Evolutionary conservation across 2,888 invertebrate genomes (phyloP).

Genomic region (Sarcophaga subvicina): DNA sequence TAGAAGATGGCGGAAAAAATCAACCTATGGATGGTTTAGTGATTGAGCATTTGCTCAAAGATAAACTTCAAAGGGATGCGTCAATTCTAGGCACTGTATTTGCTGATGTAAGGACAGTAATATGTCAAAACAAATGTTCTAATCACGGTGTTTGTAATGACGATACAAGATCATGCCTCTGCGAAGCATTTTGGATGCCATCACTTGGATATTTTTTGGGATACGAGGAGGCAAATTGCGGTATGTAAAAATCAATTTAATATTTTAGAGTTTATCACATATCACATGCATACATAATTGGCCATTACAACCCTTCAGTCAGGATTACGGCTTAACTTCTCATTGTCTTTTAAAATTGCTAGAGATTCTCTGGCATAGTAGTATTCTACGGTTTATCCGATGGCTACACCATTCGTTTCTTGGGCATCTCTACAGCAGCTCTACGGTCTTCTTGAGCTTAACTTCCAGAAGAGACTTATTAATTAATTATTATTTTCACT

Average conservation of each 20-base stretch:
- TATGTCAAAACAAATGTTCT: conserved; percentile 96
- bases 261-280: neutral
- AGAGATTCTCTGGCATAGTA: no score
- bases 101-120: conserved; percentile 89
- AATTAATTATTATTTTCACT: no score
- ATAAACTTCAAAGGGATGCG: conserved; percentile 87
- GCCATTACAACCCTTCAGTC: no score
- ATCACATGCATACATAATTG: no score
- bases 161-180: conserved; percentile 91
- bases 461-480: no score
- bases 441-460: no score
- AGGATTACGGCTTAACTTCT: no score
- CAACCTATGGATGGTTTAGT: conserved; percentile 83
- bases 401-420: no score
- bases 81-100: conserved; percentile 88
- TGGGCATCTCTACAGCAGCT: no score
- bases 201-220: conserved; percentile 87
- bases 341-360: no score
- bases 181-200: conserved; percentile 99
- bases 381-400: no score
- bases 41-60: conserved; percentile 86
- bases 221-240: conserved; percentile 90
- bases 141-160: conserved; percentile 95
- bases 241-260: conserved; percentile 83
- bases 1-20: conserved; percentile 48